Evolutionary conservation across 1,140 invertebrate species (phyloP).

Genomic region (Sycophila sp.): DNA sequence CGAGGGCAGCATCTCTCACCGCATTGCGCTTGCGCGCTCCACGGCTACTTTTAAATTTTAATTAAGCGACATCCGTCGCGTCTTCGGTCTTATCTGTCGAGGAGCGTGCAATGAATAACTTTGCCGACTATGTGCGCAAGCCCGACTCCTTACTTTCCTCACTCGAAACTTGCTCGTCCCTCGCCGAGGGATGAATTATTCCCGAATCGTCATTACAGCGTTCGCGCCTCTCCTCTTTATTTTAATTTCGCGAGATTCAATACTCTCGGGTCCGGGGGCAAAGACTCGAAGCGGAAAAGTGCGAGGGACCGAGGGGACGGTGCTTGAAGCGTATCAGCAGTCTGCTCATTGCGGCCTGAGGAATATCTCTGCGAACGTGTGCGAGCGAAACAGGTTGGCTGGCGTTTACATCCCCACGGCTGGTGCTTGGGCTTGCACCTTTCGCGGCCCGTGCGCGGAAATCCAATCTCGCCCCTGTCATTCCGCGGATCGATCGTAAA

Average conservation of each 20-base stretch:
- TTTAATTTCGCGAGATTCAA: too few relatives aligned
- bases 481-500: conserved; percentile 10
- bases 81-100: not conserved
- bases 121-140: not conserved
- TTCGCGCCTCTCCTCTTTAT: too few relatives aligned
- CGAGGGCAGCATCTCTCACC: not conserved
- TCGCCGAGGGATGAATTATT: not conserved
- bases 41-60: conserved; percentile 20
- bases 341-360: too few relatives aligned
- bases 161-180: not conserved
- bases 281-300: too few relatives aligned
- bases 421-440: not conserved
- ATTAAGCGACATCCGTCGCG: conserved; percentile 20
- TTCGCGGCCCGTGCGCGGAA: not conserved
- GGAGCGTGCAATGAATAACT: conserved; percentile 11
- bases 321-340: too few relatives aligned
- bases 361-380: too few relatives aligned
- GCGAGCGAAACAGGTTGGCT: not conserved
- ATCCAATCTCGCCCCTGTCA: conserved; percentile 17
- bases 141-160: too few relatives aligned
- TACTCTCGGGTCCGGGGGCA: too few relatives aligned
- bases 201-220: not conserved
- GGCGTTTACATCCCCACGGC: not conserved
- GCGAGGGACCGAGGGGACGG: not conserved
- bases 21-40: not conserved